Conservation (phyloP, 1,140 invertebrate genomes). For the Prorops nasuta region DNA sequence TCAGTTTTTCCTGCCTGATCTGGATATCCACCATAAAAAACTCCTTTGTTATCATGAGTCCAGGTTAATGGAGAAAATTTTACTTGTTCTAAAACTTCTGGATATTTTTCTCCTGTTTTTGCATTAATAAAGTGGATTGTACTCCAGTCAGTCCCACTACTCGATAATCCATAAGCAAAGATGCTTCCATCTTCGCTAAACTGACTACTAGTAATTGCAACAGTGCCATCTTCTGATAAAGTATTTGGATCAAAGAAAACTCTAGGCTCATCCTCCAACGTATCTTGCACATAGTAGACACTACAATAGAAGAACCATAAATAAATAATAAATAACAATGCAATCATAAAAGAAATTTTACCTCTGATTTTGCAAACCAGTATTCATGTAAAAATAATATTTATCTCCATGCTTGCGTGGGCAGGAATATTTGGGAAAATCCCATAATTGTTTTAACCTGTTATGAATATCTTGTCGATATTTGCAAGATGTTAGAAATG, state of each 20-base stretch:
- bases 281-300: conserved; percentile 90
- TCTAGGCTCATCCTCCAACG: conserved; percentile 72
- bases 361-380: conserved; percentile 96
- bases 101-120: conserved; percentile 79
- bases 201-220: conserved; percentile 73
- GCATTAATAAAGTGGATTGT: conserved; percentile 83
- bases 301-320: conserved; percentile 57
- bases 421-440: conserved; percentile 93
- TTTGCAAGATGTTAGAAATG: conserved; percentile 79
- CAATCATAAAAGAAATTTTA: conserved; percentile 37
- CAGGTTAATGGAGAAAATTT: conserved; percentile 91
- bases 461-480: conserved; percentile 71
- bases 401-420: conserved; percentile 78
- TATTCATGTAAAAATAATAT: conserved; percentile 94
- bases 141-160: conserved; percentile 94
- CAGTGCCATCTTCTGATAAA: conserved; percentile 90
- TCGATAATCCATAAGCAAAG: conserved; percentile 89
- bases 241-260: conserved; percentile 96
- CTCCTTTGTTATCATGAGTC: conserved; percentile 92
- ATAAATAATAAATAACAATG: conserved; percentile 5
- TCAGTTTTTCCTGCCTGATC: conserved; percentile 78
- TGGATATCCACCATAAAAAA: conserved; percentile 90
- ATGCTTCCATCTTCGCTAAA: conserved; percentile 91
- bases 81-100: conserved; percentile 85
- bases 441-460: conserved; percentile 86